Percentiles rank a stretch among this genome's conserved stretches.
These are phyloP conservation scores for Ctenomys sociabilis DNA, from an alignment of 2,113 vertebrate genomes.

Conservation along the genomic window DNA sequence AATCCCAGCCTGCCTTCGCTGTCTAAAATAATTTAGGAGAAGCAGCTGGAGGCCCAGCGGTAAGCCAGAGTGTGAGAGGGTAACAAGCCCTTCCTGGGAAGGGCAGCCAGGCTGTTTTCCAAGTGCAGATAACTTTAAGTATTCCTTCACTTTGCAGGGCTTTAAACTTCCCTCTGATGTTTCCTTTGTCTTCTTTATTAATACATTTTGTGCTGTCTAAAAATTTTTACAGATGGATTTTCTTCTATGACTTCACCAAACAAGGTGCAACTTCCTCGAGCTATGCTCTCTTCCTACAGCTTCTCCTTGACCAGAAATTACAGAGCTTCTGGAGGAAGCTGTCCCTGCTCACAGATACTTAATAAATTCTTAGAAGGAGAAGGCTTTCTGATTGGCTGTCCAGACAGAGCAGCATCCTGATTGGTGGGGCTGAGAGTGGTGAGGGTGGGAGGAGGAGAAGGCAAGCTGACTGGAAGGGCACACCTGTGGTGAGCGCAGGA, in stretches of 20 bases:
- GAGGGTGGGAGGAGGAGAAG: neutral
- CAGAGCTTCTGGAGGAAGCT: neutral
- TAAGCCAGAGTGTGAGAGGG: neutral
- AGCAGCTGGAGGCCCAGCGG: neutral
- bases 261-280: neutral
- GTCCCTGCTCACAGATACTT: neutral
- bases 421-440: neutral
- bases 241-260: neutral
- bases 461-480: neutral
- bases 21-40: neutral
- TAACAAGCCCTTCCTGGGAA: neutral
- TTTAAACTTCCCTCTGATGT: neutral
- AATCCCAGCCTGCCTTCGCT: neutral
- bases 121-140: neutral
- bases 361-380: neutral
- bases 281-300: neutral
- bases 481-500: fast-evolving
- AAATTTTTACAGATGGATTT: neutral
- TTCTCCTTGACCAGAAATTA: neutral
- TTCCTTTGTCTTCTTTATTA: neutral
- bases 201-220: neutral
- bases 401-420: neutral
- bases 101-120: neutral
- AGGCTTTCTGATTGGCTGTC: constrained; percentile 26
- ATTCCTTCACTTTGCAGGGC: neutral